Conservation (phyloP, 2,888 invertebrate genomes). For the Microctonus hyperodae region DNA sequence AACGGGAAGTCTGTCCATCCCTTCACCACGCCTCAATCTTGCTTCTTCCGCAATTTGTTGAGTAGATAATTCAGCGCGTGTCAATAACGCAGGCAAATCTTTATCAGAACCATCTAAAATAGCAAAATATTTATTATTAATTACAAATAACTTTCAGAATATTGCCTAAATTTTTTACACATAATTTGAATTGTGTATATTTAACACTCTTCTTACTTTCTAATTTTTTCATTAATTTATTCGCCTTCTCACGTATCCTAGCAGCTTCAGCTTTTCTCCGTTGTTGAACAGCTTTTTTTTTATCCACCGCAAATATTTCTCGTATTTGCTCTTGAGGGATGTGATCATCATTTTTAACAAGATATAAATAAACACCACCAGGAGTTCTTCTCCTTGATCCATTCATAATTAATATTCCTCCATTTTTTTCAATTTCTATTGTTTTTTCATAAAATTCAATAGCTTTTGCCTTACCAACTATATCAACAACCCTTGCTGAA, state of each 20-base stretch:
- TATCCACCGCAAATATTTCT: slow-evolving; percentile 75
- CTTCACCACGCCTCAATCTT: slow-evolving; percentile 61
- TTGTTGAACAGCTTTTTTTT: slow-evolving; percentile 66
- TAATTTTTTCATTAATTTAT: slow-evolving; percentile 67
- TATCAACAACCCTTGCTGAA: slow-evolving; percentile 74
- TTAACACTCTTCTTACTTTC: slow-evolving; percentile 52
- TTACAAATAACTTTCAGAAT: slow-evolving; percentile 21
- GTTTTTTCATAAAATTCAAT: slow-evolving; percentile 80
- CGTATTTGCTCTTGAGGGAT: slow-evolving; percentile 73
- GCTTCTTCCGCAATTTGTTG: slow-evolving; percentile 67
- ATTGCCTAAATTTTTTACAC: too few relatives aligned
- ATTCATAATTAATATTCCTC: slow-evolving; percentile 88
- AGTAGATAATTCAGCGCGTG: slow-evolving; percentile 69
- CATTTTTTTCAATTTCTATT: slow-evolving; percentile 81
- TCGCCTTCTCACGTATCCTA: slow-evolving; percentile 71
- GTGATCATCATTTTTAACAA: slow-evolving; percentile 76
- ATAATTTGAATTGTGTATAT: too few relatives aligned
- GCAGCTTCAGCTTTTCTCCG: slow-evolving; percentile 67
- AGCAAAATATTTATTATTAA: too few relatives aligned
- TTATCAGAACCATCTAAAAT: slow-evolving; percentile 65
- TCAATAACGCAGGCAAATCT: slow-evolving; percentile 71
- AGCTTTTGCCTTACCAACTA: slow-evolving; percentile 76
- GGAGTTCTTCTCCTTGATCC: slow-evolving; percentile 82
- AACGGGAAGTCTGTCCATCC: slow-evolving; percentile 56
- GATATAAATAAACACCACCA: slow-evolving; percentile 84